Evolutionary conservation across 2,113 vertebrate species (phyloP).

Genomic region (Neotragus moschatus): DNA sequence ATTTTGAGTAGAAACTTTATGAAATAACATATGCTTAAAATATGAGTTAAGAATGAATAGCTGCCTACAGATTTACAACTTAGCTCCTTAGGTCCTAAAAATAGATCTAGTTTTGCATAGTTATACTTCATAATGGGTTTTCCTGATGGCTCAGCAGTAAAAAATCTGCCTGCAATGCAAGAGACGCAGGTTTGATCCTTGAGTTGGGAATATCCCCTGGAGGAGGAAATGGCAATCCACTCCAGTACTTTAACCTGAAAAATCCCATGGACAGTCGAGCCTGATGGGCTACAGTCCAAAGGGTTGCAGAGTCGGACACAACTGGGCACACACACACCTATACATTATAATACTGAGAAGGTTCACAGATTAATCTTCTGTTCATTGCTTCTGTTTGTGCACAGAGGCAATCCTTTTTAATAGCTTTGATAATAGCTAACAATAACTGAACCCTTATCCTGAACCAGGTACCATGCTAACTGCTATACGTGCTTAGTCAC

Average conservation of each 20-base stretch:
- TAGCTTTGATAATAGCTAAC: neutral
- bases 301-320: neutral
- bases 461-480: neutral
- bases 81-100: neutral
- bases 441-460: neutral
- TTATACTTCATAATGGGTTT: neutral
- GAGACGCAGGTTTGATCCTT: neutral
- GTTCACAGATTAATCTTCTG: neutral
- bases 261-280: neutral
- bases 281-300: neutral
- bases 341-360: neutral
- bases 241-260: neutral
- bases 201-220: neutral
- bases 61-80: neutral
- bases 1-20: neutral
- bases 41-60: neutral
- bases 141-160: neutral
- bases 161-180: neutral
- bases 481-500: neutral
- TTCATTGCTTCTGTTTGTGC: neutral
- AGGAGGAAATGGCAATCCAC: neutral
- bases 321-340: neutral
- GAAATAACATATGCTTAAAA: neutral
- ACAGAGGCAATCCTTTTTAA: neutral
- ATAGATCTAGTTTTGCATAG: neutral